phyloP scores from a whole-genome alignment of 2,888 invertebrate genomes.

The Ormyrus rosae region DNA sequence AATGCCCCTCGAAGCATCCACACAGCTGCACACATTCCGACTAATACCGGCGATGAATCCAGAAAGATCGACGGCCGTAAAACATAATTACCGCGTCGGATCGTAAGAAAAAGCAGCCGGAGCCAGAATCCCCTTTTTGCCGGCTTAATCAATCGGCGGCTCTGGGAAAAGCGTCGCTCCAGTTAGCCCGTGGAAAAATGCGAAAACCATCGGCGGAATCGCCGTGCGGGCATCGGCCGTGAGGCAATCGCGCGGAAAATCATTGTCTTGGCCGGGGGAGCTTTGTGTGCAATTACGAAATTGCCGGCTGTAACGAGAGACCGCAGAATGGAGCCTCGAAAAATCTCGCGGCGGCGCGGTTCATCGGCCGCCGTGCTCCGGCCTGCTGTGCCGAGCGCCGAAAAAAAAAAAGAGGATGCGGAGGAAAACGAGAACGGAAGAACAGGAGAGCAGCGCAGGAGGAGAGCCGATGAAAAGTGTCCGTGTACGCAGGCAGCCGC shows the following conservation, averaged over 20 bases:
- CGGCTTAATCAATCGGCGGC: conserved; percentile 32
- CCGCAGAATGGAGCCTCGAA: conserved; percentile 2
- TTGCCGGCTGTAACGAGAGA: neutral
- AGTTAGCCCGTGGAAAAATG: conserved; percentile 21
- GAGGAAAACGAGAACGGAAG: conserved; percentile 30
- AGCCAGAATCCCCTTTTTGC: conserved; percentile 3
- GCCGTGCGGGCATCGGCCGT: neutral
- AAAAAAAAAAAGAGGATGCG: conserved; percentile 6
- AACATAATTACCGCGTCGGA: conserved; percentile 17
- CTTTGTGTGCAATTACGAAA: conserved; percentile 23
- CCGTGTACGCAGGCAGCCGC: neutral
- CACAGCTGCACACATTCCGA: neutral
- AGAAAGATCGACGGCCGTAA: neutral
- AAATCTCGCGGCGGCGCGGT: conserved; percentile 1
- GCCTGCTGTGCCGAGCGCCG: neutral
- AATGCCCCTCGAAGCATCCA: neutral
- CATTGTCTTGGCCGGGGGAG: conserved; percentile 6
- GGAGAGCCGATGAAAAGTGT: neutral
- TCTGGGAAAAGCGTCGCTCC: conserved; percentile 34
- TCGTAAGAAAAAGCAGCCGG: neutral
- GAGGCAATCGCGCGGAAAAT: conserved; percentile 37
- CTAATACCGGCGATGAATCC: neutral
- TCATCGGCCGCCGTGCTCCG: neutral
- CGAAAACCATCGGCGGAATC: neutral
- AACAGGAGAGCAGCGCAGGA: conserved; percentile 11